phyloP scores from a whole-genome alignment of 2,113 vertebrate genomes.

The Indicator indicator region DNA sequence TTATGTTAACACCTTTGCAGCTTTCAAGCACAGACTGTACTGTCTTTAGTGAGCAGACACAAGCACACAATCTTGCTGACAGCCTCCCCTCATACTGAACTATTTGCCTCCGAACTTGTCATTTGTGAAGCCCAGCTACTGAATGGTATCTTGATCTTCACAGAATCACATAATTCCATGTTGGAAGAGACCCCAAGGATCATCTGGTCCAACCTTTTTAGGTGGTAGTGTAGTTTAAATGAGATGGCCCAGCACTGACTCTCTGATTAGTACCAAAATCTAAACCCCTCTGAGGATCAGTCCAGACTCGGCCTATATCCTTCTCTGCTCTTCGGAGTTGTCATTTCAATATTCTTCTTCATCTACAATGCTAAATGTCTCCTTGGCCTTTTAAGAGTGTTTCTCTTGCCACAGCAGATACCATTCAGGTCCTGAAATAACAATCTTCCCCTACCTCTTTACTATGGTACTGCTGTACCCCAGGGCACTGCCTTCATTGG shows the following conservation, averaged over 20 bases:
- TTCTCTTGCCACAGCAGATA: neutral
- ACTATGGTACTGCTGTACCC: accelerated
- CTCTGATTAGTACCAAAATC: neutral
- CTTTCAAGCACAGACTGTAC: neutral
- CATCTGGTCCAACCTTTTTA: no score
- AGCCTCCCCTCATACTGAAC: neutral
- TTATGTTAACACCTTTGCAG: neutral
- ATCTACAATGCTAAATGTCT: neutral
- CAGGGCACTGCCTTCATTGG: neutral
- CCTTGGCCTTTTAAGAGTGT: neutral
- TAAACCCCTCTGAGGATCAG: neutral
- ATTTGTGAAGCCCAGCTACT: neutral
- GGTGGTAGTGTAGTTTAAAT: no score
- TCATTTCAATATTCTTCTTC: neutral
- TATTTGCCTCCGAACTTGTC: neutral
- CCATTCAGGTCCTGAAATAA: neutral
- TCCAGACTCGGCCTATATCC: neutral
- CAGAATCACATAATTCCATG: neutral
- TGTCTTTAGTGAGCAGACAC: neutral
- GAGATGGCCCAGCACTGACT: neutral
- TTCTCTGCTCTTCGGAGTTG: neutral
- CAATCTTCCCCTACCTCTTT: neutral
- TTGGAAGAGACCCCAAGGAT: no score
- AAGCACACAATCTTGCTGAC: neutral
- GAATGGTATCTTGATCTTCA: neutral